Conservation (phyloP, 2,113 vertebrate species). For the Mionectes macconnelli region DNA sequence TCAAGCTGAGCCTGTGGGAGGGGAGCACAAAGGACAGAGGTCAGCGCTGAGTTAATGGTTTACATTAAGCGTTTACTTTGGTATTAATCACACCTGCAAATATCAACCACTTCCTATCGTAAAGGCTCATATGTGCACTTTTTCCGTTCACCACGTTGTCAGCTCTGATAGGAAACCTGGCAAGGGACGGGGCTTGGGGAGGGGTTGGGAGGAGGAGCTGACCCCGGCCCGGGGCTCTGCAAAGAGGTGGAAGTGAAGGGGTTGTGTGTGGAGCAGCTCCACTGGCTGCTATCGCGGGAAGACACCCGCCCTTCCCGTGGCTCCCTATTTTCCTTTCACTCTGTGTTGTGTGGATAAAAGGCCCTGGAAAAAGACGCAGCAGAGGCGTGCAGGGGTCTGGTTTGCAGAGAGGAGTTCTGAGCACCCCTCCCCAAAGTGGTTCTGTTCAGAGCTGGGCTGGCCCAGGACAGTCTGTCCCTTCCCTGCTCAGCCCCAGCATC, state of each 20-base stretch:
- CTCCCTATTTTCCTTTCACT: background rate
- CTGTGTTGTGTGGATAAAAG: background rate
- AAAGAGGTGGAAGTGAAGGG: background rate
- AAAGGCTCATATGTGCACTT: background rate
- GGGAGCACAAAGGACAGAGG: background rate
- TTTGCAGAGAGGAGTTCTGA: background rate
- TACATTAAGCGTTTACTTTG: background rate
- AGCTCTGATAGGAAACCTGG: background rate
- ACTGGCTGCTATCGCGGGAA: background rate
- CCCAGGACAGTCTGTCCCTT: accelerated
- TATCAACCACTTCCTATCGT: slow-evolving; percentile 16
- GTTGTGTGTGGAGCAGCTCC: background rate
- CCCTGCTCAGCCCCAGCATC: accelerated
- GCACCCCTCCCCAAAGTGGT: background rate
- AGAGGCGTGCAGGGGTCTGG: accelerated
- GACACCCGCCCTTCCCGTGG: accelerated
- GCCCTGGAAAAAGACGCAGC: background rate
- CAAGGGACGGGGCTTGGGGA: background rate
- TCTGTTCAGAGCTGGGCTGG: background rate
- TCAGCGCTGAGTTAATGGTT: slow-evolving; percentile 49
- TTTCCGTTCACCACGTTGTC: accelerated
- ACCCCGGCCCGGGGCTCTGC: background rate
- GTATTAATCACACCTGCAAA: background rate
- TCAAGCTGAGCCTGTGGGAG: background rate
- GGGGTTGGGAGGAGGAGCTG: background rate